A percentile compares a stretch with the other conserved stretches of the same genome.
phyloP scores from a whole-genome alignment of 2,113 vertebrate species.

The Struthio camelus region DNA sequence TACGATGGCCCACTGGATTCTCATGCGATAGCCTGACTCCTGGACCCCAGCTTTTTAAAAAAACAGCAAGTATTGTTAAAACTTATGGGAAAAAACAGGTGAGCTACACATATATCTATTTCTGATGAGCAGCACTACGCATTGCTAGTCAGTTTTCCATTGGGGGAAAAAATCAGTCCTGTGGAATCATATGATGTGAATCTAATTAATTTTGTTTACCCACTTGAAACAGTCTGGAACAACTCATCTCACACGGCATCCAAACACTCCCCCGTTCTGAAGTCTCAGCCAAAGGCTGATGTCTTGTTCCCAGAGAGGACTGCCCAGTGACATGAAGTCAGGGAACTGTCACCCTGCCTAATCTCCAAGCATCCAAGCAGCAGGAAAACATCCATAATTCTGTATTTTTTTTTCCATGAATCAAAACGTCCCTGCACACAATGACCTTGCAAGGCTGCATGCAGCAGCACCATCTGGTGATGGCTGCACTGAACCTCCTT shows the following conservation, averaged over 20 bases:
- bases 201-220: conserved; percentile 49
- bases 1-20: not conserved
- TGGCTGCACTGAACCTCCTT: not conserved
- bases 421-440: not conserved
- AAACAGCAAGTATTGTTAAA: not conserved
- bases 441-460: not conserved
- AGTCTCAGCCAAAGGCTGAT: conserved; percentile 4
- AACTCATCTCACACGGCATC: conserved; percentile 16
- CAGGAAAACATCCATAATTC: not conserved
- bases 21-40: not conserved
- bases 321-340: not conserved
- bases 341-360: not conserved
- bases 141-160: not conserved
- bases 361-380: not conserved
- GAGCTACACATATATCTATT: not conserved
- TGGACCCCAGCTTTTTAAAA: not conserved
- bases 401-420: not conserved
- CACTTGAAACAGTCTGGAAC: conserved; percentile 24
- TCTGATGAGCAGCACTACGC: not conserved
- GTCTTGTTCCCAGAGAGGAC: not conserved
- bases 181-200: not conserved
- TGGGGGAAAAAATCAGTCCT: conserved; percentile 14
- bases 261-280: conserved; percentile 4
- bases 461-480: conserved; percentile 59
- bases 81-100: not conserved